Conservation (phyloP, 2,113 vertebrate genomes). For the Psilopogon haemacephalus region DNA sequence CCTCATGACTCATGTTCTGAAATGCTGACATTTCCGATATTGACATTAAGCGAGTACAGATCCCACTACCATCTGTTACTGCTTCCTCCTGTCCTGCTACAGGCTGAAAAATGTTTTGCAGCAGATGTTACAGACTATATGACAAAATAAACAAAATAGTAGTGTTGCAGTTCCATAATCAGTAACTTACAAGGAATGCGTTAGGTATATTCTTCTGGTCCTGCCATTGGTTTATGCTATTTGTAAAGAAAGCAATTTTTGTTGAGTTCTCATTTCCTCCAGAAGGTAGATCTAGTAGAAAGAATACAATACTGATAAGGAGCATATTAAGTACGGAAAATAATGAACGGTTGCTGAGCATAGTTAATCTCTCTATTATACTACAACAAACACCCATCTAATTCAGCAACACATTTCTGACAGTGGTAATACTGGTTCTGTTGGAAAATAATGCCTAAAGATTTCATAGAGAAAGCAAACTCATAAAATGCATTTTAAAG, state of each 20-base stretch:
- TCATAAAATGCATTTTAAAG: not conserved
- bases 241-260: not conserved
- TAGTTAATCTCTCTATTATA: not conserved
- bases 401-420: not conserved
- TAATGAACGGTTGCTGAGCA: not conserved
- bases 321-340: not conserved
- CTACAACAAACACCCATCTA: not conserved
- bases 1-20: constrained; percentile 70
- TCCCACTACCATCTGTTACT: not conserved
- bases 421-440: accelerated
- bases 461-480: not conserved
- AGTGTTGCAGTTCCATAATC: not conserved
- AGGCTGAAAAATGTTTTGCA: constrained; percentile 60
- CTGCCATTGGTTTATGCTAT: not conserved
- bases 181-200: constrained; percentile 53
- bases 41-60: constrained; percentile 51
- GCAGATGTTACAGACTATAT: not conserved
- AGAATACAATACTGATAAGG: not conserved
- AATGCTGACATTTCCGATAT: constrained; percentile 55
- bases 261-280: not conserved
- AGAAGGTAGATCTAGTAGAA: constrained; percentile 7
- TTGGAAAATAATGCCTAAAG: not conserved
- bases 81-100: constrained; percentile 45
- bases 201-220: not conserved
- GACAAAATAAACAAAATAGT: not conserved